These are phyloP conservation scores for Tricholaema leucomelas DNA, from an alignment of 2,113 vertebrate genomes.

Conservation along the genomic window DNA sequence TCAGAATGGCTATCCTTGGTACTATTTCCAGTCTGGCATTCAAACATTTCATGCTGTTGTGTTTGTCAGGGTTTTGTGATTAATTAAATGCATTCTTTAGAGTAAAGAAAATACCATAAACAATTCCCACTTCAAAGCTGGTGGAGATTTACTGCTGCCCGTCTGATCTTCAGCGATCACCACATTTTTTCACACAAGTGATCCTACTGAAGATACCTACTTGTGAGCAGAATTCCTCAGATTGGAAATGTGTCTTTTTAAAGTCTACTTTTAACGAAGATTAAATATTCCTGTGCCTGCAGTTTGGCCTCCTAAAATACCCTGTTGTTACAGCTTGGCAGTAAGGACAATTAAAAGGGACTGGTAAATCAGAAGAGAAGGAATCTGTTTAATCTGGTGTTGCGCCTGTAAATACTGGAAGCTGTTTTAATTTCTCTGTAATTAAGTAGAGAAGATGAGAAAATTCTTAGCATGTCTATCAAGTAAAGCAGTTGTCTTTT, in stretches of 20 bases:
- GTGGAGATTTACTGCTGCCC: not conserved
- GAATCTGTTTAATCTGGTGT: slow-evolving; percentile 31
- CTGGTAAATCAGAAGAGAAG: not conserved
- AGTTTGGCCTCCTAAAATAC: not conserved
- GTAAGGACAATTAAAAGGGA: not conserved
- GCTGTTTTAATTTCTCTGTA: slow-evolving; percentile 44
- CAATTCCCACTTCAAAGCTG: not conserved
- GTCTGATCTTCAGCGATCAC: not conserved
- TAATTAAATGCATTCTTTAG: not conserved
- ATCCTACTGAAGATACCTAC: rapidly evolving
- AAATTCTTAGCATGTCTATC: slow-evolving; percentile 55
- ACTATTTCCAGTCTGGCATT: not conserved
- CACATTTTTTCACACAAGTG: not conserved
- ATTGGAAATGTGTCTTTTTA: not conserved
- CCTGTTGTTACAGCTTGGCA: not conserved
- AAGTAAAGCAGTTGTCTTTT: slow-evolving; percentile 45
- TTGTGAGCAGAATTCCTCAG: not conserved
- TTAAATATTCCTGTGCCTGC: not conserved
- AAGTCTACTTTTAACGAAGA: not conserved
- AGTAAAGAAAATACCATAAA: not conserved
- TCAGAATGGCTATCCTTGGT: not conserved
- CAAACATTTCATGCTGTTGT: not conserved
- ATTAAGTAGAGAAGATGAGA: slow-evolving; percentile 43
- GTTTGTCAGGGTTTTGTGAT: not conserved
- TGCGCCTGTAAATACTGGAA: slow-evolving; percentile 9